These are phyloP conservation scores for Harpagifer antarcticus DNA, from an alignment of 2,797 vertebrate species.

Conservation along the genomic window DNA sequence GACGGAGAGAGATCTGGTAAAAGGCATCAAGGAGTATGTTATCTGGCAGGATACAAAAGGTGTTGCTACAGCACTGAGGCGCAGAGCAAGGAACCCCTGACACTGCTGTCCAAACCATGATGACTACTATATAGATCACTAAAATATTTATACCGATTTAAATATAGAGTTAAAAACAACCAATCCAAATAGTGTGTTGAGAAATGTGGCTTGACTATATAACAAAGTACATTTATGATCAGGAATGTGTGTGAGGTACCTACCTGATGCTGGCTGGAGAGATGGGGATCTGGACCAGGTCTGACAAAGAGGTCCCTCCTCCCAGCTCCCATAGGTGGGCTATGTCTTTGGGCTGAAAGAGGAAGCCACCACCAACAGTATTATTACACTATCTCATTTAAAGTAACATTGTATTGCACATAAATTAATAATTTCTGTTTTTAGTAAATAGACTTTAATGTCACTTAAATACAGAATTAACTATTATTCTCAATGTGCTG, in stretches of 20 bases:
- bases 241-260: constrained; percentile 28
- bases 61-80: neutral
- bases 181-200: neutral
- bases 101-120: neutral
- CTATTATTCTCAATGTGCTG: neutral
- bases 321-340: constrained; percentile 98
- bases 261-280: constrained; percentile 87
- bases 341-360: constrained; percentile 92
- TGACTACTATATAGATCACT: neutral
- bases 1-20: constrained; percentile 88
- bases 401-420: neutral
- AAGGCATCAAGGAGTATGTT: constrained; percentile 19
- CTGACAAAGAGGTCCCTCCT: constrained; percentile 92
- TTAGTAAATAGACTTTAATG: neutral
- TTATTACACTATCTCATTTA: neutral
- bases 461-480: neutral
- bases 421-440: neutral
- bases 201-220: neutral
- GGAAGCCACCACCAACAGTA: neutral
- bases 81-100: neutral
- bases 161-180: no score
- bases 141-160: no score
- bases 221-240: neutral
- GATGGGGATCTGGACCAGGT: constrained; percentile 92
- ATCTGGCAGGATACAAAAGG: neutral